Percentiles rank a stretch among this genome's conserved stretches.
phyloP scores from a whole-genome alignment of 1,140 invertebrate species.

The Drosophila subpulchrella region DNA sequence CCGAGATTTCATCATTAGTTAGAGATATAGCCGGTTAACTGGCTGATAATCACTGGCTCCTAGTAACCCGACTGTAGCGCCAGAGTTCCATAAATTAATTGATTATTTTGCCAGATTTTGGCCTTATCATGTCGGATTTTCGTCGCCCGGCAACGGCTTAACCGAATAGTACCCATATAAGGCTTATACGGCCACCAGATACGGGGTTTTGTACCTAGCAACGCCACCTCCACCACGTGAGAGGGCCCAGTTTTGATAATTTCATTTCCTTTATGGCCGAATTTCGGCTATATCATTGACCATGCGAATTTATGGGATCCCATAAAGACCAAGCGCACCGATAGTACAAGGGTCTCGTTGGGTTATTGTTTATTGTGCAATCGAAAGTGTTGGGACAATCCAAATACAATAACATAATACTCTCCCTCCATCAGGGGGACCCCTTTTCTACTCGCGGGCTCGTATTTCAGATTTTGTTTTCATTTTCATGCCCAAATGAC shows the following conservation, averaged over 20 bases:
- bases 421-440: not conserved
- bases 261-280: constrained; percentile 45
- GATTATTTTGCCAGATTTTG: constrained; percentile 49
- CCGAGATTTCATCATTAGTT: constrained; percentile 17
- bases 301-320: constrained; percentile 46
- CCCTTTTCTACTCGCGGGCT: not conserved
- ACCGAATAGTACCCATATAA: constrained; percentile 6
- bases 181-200: constrained; percentile 31
- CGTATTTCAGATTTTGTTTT: constrained; percentile 59
- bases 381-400: constrained; percentile 43
- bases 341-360: constrained; percentile 38
- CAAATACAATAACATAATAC: constrained; percentile 25
- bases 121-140: constrained; percentile 32
- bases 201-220: constrained; percentile 20
- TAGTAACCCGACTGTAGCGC: not conserved
- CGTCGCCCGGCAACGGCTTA: constrained; percentile 29
- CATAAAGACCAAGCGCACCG: constrained; percentile 43
- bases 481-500: constrained; percentile 60
- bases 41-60: constrained; percentile 17
- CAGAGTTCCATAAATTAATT: constrained; percentile 53
- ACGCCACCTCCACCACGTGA: constrained; percentile 34
- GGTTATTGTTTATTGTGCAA: constrained; percentile 44
- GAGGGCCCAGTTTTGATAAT: constrained; percentile 38
- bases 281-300: constrained; percentile 47
- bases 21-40: constrained; percentile 24